phyloP scores from a whole-genome alignment of 2,888 invertebrate species.

The Drosophila anceps region DNA sequence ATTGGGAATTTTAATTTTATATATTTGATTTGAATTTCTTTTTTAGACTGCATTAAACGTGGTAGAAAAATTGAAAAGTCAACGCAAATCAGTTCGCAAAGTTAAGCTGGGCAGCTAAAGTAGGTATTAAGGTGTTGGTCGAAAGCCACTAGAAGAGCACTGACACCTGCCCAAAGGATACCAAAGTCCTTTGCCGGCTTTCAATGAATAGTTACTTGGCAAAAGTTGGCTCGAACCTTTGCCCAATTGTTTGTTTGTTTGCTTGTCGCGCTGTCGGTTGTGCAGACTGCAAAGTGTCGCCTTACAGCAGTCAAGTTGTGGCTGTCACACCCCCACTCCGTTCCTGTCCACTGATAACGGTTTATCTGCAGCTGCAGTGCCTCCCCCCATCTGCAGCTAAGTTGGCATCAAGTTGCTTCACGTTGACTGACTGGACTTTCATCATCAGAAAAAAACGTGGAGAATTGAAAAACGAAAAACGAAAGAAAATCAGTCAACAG shows the following conservation, averaged over 20 bases:
- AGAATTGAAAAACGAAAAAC: constrained; percentile 15
- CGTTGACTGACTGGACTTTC: constrained; percentile 60
- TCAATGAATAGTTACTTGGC: constrained; percentile 28
- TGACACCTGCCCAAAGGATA: constrained; percentile 37
- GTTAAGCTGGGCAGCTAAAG: not conserved
- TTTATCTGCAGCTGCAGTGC: constrained; percentile 54
- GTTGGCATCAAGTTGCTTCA: constrained; percentile 67
- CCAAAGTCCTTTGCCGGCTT: constrained; percentile 26
- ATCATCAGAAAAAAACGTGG: constrained; percentile 33
- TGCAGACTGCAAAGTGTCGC: constrained; percentile 57
- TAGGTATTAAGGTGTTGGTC: constrained; percentile 14
- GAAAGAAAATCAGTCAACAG: constrained; percentile 27
- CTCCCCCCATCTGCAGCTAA: constrained; percentile 32
- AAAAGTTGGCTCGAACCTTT: constrained; percentile 8
- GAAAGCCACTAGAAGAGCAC: constrained; percentile 25
- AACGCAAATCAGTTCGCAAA: not conserved
- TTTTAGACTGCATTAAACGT: not conserved
- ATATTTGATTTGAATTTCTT: too few relatives aligned
- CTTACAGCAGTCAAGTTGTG: constrained; percentile 52
- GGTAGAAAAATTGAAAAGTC: not conserved
- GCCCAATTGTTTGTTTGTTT: constrained; percentile 24
- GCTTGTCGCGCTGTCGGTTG: constrained; percentile 23
- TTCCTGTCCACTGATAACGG: constrained; percentile 36
- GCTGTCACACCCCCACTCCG: constrained; percentile 1
- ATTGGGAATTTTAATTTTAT: not conserved